phyloP scores from a whole-genome alignment of 2,797 vertebrate species.

The Danio jaintianensis region DNA sequence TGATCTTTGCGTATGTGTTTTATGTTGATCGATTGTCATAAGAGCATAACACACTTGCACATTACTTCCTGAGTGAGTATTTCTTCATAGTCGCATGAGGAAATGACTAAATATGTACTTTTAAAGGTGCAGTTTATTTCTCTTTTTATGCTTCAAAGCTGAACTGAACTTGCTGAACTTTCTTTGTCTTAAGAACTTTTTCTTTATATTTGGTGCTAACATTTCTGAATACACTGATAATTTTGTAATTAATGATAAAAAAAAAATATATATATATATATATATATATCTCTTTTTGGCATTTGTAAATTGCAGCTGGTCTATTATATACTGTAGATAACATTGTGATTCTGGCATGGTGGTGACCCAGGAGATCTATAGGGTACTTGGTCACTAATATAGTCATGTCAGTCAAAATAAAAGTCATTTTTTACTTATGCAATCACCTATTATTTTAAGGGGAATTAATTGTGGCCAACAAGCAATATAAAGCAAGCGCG shows the following conservation, averaged over 20 bases:
- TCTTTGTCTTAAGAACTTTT: not conserved
- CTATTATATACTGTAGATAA: no score
- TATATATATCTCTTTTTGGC: no score
- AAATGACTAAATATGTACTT: conserved; percentile 56
- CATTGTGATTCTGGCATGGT: not conserved
- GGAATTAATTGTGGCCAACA: not conserved
- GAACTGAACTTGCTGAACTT: no score
- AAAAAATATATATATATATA: no score
- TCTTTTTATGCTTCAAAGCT: no score
- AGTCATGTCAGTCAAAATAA: not conserved
- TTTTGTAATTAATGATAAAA: no score
- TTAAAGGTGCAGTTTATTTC: not conserved
- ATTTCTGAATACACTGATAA: not conserved
- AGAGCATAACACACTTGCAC: not conserved
- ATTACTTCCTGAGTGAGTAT: conserved; percentile 64
- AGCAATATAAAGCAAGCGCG: not conserved
- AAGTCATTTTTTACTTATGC: not conserved
- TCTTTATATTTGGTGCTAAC: not conserved
- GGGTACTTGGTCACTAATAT: not conserved
- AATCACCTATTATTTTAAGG: not conserved
- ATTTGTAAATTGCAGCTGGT: no score
- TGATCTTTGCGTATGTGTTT: not conserved
- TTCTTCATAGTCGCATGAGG: conserved; percentile 62
- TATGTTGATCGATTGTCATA: not conserved
- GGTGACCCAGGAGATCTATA: not conserved